Base-by-base conservation (phyloP, 92 coral and sea anemone species). In the Epizoanthus fatuus region DNA sequence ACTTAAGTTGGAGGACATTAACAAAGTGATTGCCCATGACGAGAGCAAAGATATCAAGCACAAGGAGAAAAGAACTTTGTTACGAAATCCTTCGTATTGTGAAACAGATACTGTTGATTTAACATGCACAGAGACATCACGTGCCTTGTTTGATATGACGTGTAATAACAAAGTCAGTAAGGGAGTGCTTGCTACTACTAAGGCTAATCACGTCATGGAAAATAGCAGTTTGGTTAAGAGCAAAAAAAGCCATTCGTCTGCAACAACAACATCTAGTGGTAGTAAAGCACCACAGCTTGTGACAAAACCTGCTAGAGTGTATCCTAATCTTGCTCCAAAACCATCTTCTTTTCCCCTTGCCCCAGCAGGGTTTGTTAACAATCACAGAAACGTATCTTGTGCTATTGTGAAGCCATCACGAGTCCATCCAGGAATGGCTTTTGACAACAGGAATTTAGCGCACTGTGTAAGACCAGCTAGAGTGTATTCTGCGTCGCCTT, bases 11-110 rank as follows among this genome's bases (percentile, higher is more conserved):
- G 93, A 80, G 59, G 72, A 79, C 19, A 86, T 86, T 17, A 86
- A 90, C 91, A 86, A 86, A 81, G 93, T 90, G 14, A 90, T 90
- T 51, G 88, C 87, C 5, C 93, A 90, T 49, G 91, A 90, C 20
- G 93, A 90, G 78, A 25, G 62, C 4, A 89, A 79, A 71, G 88
- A 86, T 19, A 75, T 72, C 20, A 88, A 75, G 38, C 88, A 74
- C 22, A n/a, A 69, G 38, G 60, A 72, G n/a, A 86, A 86, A 81
- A 81, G 65, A 60, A 35, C 79, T 45, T 51, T 51, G 20, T 8
- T 69, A 4, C 54, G 66, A 14, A 77, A 53, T 58, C 82, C 82
- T 20, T 64, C 82, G 22, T 77, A 38, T 19, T 60, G 57, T 58
- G 82, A 77, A 15, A 45, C 82, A 38, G 76, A 81, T 10, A 63